Percentiles rank a stretch among this genome's conserved stretches.
These are phyloP conservation scores for Gambusia yucatana DNA, from an alignment of 2,797 vertebrate genomes.

Conservation along the genomic window DNA sequence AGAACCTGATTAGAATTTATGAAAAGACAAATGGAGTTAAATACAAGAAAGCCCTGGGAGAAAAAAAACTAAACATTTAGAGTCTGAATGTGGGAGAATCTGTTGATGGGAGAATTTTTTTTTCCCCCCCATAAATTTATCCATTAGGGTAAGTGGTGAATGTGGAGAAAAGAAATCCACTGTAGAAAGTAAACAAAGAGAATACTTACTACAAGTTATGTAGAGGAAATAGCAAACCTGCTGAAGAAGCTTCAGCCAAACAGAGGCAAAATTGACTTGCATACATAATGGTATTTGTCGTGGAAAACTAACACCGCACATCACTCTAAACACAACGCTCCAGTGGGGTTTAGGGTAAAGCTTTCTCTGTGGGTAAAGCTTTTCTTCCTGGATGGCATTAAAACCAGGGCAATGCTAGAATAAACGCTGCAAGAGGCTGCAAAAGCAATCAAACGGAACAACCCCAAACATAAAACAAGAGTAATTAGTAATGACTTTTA, in stretches of 20 bases:
- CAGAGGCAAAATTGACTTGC: neutral
- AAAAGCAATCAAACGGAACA: neutral
- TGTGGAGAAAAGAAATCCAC: neutral
- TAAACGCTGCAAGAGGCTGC: neutral
- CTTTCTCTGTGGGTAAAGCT: too few species aligned
- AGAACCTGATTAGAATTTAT: neutral
- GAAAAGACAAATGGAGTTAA: neutral
- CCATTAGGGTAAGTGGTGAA: neutral
- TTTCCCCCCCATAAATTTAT: neutral
- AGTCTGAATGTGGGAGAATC: neutral
- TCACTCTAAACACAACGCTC: too few species aligned
- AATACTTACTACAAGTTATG: neutral
- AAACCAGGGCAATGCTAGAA: neutral
- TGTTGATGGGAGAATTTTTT: neutral
- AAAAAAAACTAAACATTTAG: neutral
- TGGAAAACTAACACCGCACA: too few species aligned
- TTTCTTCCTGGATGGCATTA: too few species aligned
- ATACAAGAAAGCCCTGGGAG: neutral
- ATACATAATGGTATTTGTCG: too few species aligned
- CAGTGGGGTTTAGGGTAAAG: too few species aligned
- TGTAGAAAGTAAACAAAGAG: neutral
- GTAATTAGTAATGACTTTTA: neutral
- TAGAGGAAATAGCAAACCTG: neutral
- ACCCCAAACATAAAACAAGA: neutral
- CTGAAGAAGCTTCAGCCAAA: neutral